phyloP scores from a whole-genome alignment of 1,140 invertebrate genomes.

The Cheumatopsyche charites region DNA sequence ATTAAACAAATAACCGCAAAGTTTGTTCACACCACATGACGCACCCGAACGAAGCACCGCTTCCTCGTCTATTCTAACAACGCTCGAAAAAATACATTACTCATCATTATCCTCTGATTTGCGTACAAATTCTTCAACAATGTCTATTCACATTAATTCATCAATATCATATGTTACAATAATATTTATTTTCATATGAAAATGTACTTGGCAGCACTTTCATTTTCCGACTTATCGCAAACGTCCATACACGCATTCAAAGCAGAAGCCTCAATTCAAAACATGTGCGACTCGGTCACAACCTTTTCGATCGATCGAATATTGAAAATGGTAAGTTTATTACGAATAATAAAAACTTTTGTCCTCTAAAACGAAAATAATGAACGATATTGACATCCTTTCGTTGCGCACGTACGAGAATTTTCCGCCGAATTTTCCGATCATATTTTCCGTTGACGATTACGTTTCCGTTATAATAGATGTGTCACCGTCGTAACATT shows the following conservation, averaged over 20 bases:
- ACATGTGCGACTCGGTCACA: constrained; percentile 10
- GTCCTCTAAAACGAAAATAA: neutral
- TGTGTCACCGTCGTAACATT: no score
- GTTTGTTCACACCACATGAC: constrained; percentile 7
- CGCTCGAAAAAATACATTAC: neutral
- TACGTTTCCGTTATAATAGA: no score
- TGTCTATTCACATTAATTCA: no score
- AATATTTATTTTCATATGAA: neutral
- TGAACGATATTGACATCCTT: constrained; percentile 5
- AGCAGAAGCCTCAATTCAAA: constrained; percentile 16
- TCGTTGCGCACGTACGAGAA: neutral
- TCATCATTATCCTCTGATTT: neutral
- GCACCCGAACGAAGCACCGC: neutral
- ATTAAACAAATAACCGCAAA: neutral
- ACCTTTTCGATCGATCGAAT: constrained; percentile 5
- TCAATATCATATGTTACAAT: no score
- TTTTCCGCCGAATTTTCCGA: neutral
- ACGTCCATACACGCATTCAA: neutral
- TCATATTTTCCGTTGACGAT: no score
- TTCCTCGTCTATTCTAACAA: constrained; percentile 6
- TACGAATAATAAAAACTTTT: constrained; percentile 4
- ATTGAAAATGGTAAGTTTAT: constrained; percentile 16
- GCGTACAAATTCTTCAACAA: no score
- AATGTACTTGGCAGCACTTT: neutral
- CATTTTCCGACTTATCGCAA: neutral